Conservation (phyloP, 2,888 invertebrate species). For the Diaphora mendica region DNA sequence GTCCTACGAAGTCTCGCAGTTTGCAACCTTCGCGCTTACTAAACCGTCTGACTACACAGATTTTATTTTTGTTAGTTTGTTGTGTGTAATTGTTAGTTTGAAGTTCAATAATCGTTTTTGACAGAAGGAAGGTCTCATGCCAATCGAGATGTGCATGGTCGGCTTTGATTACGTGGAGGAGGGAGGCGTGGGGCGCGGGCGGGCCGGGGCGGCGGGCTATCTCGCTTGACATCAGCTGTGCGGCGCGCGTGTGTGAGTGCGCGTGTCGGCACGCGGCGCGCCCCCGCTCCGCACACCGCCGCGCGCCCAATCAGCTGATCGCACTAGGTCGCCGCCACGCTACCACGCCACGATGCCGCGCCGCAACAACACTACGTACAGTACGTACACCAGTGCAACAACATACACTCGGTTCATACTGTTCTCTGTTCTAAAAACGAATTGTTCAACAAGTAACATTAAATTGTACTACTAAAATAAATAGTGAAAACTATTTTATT, state of each 20-base stretch:
- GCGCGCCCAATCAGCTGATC: conserved; percentile 81
- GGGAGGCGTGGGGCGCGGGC: conserved; percentile 12
- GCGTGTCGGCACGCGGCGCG: conserved; percentile 51
- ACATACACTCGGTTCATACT: conserved; percentile 7
- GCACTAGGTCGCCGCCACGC: conserved; percentile 66
- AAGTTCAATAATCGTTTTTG: neutral
- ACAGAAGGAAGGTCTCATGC: neutral
- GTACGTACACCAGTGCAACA: neutral
- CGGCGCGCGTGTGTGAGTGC: conserved; percentile 45
- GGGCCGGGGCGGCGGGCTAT: conserved; percentile 40
- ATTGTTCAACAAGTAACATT: neutral
- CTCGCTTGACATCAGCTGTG: conserved; percentile 62
- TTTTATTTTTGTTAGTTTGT: conserved; percentile 16
- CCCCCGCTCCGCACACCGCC: conserved; percentile 55
- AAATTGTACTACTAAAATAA: neutral
- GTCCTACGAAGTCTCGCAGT: conserved; percentile 5
- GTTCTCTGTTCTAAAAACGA: neutral
- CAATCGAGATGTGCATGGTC: conserved; percentile 12
- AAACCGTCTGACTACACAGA: conserved; percentile 9
- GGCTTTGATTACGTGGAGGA: conserved; percentile 16
- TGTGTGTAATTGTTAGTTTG: neutral
- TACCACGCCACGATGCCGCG: conserved; percentile 24
- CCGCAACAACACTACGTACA: conserved; percentile 21
- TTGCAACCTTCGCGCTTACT: conserved; percentile 18
- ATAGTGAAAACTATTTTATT: neutral